phyloP scores from a whole-genome alignment of 2,888 invertebrate genomes.

The Idaea dimidiata region DNA sequence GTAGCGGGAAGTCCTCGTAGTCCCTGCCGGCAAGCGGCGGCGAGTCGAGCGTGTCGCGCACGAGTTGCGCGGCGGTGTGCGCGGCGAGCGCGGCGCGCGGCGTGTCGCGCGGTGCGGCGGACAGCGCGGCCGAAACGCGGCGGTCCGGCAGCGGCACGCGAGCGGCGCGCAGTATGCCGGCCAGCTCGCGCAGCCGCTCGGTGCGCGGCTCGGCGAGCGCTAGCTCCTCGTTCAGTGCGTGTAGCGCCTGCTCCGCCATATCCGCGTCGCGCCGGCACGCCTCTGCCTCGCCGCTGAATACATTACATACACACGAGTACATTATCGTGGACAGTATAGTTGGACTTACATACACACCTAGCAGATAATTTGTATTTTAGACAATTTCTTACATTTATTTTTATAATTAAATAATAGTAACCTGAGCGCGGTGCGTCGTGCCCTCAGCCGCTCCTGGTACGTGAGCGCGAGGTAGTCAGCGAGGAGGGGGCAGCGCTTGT shows the following conservation, averaged over 20 bases:
- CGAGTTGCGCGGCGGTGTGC: conserved; percentile 74
- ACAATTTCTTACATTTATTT: no score
- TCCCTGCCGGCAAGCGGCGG: conserved; percentile 80
- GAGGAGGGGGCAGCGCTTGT: conserved; percentile 76
- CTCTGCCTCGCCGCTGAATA: conserved; percentile 83
- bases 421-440: conserved; percentile 84
- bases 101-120: conserved; percentile 17
- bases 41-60: conserved; percentile 72
- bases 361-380: no score
- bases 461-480: conserved; percentile 80
- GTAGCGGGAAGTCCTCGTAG: conserved; percentile 83
- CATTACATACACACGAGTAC: no score
- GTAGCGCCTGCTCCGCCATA: conserved; percentile 65
- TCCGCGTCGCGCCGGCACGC: conserved; percentile 74
- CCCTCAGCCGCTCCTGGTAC: conserved; percentile 74
- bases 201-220: conserved; percentile 47
- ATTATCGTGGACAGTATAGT: no score
- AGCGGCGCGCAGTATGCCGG: conserved; percentile 56
- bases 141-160: conserved; percentile 2
- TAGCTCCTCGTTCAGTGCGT: conserved; percentile 37
- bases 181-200: conserved; percentile 52
- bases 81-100: conserved; percentile 68
- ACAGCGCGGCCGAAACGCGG: conserved; percentile 20
- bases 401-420: no score
- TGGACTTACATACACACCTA: no score